Evolutionary conservation across 2,888 invertebrate genomes (phyloP).

Genomic region (Tridacna crocea): DNA sequence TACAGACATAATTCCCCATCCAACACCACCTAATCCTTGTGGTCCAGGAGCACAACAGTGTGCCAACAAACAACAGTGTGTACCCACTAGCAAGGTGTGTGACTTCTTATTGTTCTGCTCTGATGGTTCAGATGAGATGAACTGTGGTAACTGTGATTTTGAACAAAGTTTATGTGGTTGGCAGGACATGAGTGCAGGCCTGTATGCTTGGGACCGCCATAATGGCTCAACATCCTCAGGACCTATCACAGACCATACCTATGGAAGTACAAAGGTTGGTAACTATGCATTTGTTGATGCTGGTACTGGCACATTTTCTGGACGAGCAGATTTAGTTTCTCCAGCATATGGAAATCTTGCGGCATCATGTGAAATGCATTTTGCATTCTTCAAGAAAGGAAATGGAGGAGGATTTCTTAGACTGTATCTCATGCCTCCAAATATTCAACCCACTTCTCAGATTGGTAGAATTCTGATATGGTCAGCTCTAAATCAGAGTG

Average conservation of each 20-base stretch:
- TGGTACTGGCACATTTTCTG: slow-evolving; percentile 67
- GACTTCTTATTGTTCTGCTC: slow-evolving; percentile 74
- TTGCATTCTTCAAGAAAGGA: slow-evolving; percentile 71
- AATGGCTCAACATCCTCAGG: slow-evolving; percentile 73
- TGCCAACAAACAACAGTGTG: slow-evolving; percentile 68
- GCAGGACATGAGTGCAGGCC: slow-evolving; percentile 70
- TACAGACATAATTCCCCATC: slow-evolving; percentile 53
- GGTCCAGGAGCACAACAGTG: slow-evolving; percentile 72
- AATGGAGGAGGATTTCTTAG: slow-evolving; percentile 60
- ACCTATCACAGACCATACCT: slow-evolving; percentile 77
- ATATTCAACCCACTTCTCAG: slow-evolving; percentile 52
- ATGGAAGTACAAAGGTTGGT: slow-evolving; percentile 66
- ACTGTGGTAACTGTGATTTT: slow-evolving; percentile 79
- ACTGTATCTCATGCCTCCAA: slow-evolving; percentile 68
- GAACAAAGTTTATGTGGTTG: slow-evolving; percentile 76
- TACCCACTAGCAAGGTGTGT: slow-evolving; percentile 70
- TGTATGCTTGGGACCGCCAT: slow-evolving; percentile 74
- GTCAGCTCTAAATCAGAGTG: slow-evolving; percentile 68
- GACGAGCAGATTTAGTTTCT: slow-evolving; percentile 70
- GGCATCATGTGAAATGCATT: slow-evolving; percentile 71
- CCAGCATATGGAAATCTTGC: slow-evolving; percentile 71
- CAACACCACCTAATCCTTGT: slow-evolving; percentile 71
- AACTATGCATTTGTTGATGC: slow-evolving; percentile 79
- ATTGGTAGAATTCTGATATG: slow-evolving; percentile 68
- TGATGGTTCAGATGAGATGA: slow-evolving; percentile 76